phyloP scores from a whole-genome alignment of 2,113 vertebrate genomes.

The Callopanchax toddi region DNA sequence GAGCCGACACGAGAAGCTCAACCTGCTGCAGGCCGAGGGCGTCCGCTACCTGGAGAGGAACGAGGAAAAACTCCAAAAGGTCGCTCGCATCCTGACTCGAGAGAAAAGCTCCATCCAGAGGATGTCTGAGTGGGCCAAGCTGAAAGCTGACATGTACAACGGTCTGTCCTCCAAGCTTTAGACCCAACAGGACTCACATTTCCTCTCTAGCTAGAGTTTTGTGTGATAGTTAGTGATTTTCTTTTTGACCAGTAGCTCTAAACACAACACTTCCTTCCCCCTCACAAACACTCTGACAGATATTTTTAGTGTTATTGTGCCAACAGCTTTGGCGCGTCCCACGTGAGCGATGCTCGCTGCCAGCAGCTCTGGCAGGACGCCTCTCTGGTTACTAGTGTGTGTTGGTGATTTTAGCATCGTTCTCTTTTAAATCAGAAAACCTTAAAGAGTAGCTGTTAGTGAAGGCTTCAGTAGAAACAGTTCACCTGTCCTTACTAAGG shows the following conservation, averaged over 20 bases:
- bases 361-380: background rate
- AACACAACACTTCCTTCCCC: constrained; percentile 18
- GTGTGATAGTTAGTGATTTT: constrained; percentile 5
- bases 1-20: constrained; percentile 91
- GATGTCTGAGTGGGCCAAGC: constrained; percentile 86
- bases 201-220: constrained; percentile 14
- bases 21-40: constrained; percentile 86
- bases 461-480: too few species aligned
- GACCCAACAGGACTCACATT: constrained; percentile 6
- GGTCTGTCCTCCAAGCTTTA: constrained; percentile 83
- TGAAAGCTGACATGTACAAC: constrained; percentile 88
- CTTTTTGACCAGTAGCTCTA: background rate
- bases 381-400: background rate
- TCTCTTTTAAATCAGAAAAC: background rate
- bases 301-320: constrained; percentile 5
- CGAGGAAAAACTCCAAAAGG: constrained; percentile 89
- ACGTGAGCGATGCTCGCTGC: background rate
- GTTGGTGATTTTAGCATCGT: too few species aligned
- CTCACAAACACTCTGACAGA: background rate
- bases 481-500: too few species aligned
- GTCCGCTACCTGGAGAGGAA: constrained; percentile 90
- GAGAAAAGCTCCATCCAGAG: constrained; percentile 87
- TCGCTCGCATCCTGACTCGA: constrained; percentile 83
- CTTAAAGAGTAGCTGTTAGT: background rate
- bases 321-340: background rate